These are phyloP conservation scores for Drosophila asahinai DNA, from an alignment of 1,140 invertebrate species.

Conservation along the genomic window DNA sequence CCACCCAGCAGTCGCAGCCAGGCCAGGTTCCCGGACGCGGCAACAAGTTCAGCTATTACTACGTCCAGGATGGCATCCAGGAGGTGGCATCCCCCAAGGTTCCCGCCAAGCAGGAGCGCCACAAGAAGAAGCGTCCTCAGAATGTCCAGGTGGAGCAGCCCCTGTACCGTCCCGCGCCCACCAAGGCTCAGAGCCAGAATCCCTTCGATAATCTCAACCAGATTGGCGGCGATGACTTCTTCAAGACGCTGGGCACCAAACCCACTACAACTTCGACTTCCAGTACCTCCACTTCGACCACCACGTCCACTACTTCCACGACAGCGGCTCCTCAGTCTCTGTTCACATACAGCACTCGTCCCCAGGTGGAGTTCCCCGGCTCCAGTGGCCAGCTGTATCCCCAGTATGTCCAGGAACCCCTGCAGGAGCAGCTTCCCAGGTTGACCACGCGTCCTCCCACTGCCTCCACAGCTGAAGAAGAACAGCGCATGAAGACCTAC, in stretches of 20 bases:
- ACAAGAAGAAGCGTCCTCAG: constrained; percentile 77
- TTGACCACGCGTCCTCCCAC: constrained; percentile 69
- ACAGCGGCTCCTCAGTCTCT: constrained; percentile 64
- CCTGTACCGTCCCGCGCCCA: constrained; percentile 52
- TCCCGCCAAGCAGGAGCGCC: constrained; percentile 70
- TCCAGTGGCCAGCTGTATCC: constrained; percentile 74
- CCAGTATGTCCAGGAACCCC: constrained; percentile 49
- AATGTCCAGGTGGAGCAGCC: constrained; percentile 61
- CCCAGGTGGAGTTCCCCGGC: constrained; percentile 77
- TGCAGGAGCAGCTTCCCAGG: constrained; percentile 57
- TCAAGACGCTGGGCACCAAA: constrained; percentile 58
- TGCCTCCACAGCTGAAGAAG: constrained; percentile 52
- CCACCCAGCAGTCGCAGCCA: constrained; percentile 23
- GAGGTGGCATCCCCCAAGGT: constrained; percentile 73
- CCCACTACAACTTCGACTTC: constrained; percentile 60
- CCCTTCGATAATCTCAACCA: constrained; percentile 80
- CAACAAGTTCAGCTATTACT: constrained; percentile 81
- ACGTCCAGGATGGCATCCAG: constrained; percentile 77
- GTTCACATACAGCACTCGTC: constrained; percentile 69
- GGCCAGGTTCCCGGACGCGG: constrained; percentile 55
- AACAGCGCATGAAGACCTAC: constrained; percentile 82
- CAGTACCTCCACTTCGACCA: constrained; percentile 51
- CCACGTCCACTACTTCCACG: constrained; percentile 68
- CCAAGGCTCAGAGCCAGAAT: constrained; percentile 61
- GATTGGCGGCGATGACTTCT: constrained; percentile 78